A percentile compares a stretch with the other conserved stretches of the same genome.
Conservation (phyloP, 2,888 invertebrate species). For the Nemotelus nigrinus region DNA sequence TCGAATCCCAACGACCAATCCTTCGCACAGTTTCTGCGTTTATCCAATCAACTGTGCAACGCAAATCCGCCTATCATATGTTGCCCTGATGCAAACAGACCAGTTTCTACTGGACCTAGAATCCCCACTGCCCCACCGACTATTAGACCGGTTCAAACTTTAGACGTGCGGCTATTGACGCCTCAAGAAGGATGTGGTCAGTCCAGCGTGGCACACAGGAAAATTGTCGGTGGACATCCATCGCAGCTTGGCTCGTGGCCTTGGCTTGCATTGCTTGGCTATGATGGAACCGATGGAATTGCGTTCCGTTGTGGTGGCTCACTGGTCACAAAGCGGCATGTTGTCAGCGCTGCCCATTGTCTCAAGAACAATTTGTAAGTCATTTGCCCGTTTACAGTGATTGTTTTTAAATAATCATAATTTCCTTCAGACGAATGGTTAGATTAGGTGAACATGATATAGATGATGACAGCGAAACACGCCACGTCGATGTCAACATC, state of each 20-base stretch:
- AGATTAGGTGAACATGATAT: slow-evolving; percentile 80
- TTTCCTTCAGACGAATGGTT: slow-evolving; percentile 68
- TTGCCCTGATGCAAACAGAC: slow-evolving; percentile 56
- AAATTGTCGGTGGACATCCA: slow-evolving; percentile 77
- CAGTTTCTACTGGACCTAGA: neutral
- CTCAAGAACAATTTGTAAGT: slow-evolving; percentile 50
- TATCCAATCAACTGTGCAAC: slow-evolving; percentile 58
- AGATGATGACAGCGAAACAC: slow-evolving; percentile 67
- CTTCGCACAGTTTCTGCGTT: slow-evolving; percentile 56
- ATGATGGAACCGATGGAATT: slow-evolving; percentile 65
- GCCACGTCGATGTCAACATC: slow-evolving; percentile 69
- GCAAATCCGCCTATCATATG: slow-evolving; percentile 56
- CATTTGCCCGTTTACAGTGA: neutral
- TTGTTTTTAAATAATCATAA: neutral
- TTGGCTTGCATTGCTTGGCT: slow-evolving; percentile 81
- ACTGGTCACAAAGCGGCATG: slow-evolving; percentile 66
- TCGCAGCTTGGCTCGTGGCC: slow-evolving; percentile 80
- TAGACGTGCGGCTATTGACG: slow-evolving; percentile 55
- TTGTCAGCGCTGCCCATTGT: slow-evolving; percentile 68
- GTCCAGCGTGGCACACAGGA: slow-evolving; percentile 11
- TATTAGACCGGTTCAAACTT: neutral
- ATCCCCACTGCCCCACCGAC: neutral
- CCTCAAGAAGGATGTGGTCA: slow-evolving; percentile 71
- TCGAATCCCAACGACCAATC: slow-evolving; percentile 54
- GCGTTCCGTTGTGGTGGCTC: slow-evolving; percentile 68